A percentile compares a stretch with the other conserved stretches of the same genome.
Conservation (phyloP, 2,888 invertebrate genomes). For the Sarcophaga subvicina region DNA sequence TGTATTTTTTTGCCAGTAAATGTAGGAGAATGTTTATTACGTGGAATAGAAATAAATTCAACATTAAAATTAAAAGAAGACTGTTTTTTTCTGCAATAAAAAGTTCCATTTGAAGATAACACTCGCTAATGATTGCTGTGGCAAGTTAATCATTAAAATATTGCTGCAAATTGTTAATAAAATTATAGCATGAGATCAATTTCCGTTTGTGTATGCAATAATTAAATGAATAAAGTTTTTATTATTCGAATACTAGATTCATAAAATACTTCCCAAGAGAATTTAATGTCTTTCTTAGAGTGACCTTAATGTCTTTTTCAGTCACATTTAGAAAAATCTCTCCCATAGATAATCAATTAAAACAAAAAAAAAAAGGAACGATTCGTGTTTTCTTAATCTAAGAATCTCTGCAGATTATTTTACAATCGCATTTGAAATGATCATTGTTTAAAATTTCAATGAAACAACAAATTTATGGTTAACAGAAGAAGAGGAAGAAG, state of each 20-base stretch:
- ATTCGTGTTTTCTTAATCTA: neutral
- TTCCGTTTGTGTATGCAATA: too few relatives aligned
- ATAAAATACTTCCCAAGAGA: constrained; percentile 14
- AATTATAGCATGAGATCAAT: too few relatives aligned
- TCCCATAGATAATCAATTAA: constrained; percentile 51
- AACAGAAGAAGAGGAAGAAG: neutral
- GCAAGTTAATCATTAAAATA: too few relatives aligned
- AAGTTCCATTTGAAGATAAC: too few relatives aligned
- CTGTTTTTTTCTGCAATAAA: too few relatives aligned
- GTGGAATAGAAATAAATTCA: too few relatives aligned
- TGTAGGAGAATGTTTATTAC: too few relatives aligned
- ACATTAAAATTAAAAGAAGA: too few relatives aligned
- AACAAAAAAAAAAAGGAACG: constrained; percentile 3
- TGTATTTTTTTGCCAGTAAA: too few relatives aligned
- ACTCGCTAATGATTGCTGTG: too few relatives aligned
- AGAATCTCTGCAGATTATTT: neutral
- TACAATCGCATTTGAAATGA: neutral
- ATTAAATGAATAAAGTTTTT: neutral
- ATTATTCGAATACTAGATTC: too few relatives aligned
- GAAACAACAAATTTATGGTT: constrained; percentile 10
- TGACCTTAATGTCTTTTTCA: constrained; percentile 54
- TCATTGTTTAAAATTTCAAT: constrained; percentile 23
- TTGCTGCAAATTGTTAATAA: too few relatives aligned
- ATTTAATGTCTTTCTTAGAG: neutral
- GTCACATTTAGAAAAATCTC: neutral